Evolutionary conservation across 2,113 vertebrate species (phyloP), one percentile per base, ranked within the genome.

Genomic region (Microtus ochrogaster): DNA sequence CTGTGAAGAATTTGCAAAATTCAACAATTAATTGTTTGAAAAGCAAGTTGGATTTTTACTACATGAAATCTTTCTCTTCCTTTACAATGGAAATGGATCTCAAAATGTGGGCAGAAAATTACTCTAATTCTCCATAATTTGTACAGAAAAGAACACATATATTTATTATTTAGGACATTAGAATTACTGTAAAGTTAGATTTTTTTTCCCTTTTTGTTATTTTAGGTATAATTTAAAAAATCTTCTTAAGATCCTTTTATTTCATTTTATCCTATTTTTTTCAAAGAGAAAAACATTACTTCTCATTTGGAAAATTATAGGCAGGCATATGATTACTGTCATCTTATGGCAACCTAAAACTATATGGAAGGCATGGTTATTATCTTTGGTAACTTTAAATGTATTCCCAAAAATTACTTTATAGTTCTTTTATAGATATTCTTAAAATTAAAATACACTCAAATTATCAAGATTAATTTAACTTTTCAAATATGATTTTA

Each of bases 251-350:
- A 36, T n/a, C 2, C 44, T 66, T 91, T 72, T 68, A 74, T 4
- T 85, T 73, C 16, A 72, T 83, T 96, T 92, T 90, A 7, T 89
- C 41, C 47, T 55, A 19, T 55, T 94, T 16, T 94, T 13, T 28
- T 21, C 33, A 16, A 49, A 36, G 26, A n/a, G 2, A 30, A 10
- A 78, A 72, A 36, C 81, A 52, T 89, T 61, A 74, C 28, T 47
- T 17, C 76, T 81, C 79, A 83, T 81, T 81, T 52, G 88, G 86
- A 84, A 84, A 33, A 21, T 1, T 58, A 12, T 58, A 93, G 0
- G 39, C 2, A n/a, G 84, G 19, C 2, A 47, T 19, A 14, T 1
- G 58, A 55, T 73, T 72, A 63, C 19, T 66, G 5, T 17, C 33
- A 89, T 85, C 22, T 47, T 63, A 74, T 11, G 36, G 79, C 11